Evolutionary conservation across 2,888 invertebrate species (phyloP).

Genomic region (Drosophila prolongata): DNA sequence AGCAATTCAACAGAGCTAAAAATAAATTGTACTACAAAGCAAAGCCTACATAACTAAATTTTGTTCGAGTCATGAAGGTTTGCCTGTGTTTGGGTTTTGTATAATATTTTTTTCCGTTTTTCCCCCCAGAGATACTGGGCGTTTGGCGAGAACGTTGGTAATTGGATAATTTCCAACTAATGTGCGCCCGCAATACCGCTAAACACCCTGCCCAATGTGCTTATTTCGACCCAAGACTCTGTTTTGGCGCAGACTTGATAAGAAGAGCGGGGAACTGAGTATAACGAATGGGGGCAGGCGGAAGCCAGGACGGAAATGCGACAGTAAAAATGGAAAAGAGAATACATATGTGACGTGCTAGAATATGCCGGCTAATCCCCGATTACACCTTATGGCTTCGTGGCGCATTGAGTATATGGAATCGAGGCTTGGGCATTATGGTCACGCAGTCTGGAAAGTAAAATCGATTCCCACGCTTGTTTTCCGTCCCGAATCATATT

Average conservation of each 20-base stretch:
- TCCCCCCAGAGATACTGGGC: constrained; percentile 10
- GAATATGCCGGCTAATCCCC: constrained; percentile 3
- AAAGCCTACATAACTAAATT: too few species aligned
- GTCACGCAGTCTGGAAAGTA: constrained; percentile 18
- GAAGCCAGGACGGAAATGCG: constrained; percentile 40
- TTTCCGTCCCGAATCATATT: constrained; percentile 11
- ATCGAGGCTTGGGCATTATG: constrained; percentile 1
- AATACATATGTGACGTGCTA: not conserved
- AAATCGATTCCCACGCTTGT: constrained; percentile 34
- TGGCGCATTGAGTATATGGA: not conserved
- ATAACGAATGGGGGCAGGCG: constrained; percentile 27
- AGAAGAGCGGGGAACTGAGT: constrained; percentile 13
- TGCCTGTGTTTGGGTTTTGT: not conserved
- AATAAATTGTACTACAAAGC: not conserved
- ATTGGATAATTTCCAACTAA: constrained; percentile 34
- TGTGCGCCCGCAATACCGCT: constrained; percentile 10
- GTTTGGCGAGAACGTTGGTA: constrained; percentile 32
- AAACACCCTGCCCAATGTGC: constrained; percentile 4
- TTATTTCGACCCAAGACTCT: constrained; percentile 25
- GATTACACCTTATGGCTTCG: constrained; percentile 34
- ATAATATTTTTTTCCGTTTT: constrained; percentile 3
- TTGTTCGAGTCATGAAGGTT: not conserved
- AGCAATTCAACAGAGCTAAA: too few species aligned
- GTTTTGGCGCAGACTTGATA: constrained; percentile 36
- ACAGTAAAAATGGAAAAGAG: constrained; percentile 2